phyloP scores from a whole-genome alignment of 2,888 invertebrate genomes.

The Leptura quadrifasciata region DNA sequence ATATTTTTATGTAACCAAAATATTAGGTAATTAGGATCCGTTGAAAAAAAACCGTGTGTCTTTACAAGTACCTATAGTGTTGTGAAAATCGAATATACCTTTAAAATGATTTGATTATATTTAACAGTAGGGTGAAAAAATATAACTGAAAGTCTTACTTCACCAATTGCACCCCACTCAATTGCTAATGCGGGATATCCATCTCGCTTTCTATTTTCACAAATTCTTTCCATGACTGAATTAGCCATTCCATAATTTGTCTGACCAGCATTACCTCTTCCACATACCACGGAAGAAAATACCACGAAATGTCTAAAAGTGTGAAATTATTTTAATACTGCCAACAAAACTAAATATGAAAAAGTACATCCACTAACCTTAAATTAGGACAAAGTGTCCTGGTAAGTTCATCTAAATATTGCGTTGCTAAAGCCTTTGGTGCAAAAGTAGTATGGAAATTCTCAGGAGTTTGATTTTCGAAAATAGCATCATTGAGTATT shows the following conservation, averaged over 20 bases:
- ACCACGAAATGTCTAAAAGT: constrained; percentile 83
- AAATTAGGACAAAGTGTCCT: constrained; percentile 61
- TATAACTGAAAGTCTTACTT: constrained; percentile 69
- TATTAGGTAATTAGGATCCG: too few relatives aligned
- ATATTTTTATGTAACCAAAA: too few relatives aligned
- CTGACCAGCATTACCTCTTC: constrained; percentile 93
- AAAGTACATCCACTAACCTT: constrained; percentile 49
- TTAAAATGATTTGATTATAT: too few relatives aligned
- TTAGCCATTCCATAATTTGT: constrained; percentile 94
- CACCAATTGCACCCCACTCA: constrained; percentile 95
- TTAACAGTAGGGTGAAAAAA: too few relatives aligned
- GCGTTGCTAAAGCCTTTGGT: constrained; percentile 90
- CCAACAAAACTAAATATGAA: background rate
- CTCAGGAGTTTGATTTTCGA: constrained; percentile 85
- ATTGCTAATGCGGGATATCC: constrained; percentile 88
- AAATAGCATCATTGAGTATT: constrained; percentile 83
- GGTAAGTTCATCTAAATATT: constrained; percentile 76
- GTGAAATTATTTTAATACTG: background rate
- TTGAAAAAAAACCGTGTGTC: background rate
- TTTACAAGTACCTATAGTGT: too few relatives aligned
- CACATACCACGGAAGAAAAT: constrained; percentile 94
- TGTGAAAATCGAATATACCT: too few relatives aligned
- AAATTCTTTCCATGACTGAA: constrained; percentile 91
- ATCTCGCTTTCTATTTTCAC: constrained; percentile 81
- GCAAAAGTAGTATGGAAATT: constrained; percentile 81